Evolutionary conservation across 2,797 vertebrate species (phyloP).

Genomic region (Esox masquinongy): DNA sequence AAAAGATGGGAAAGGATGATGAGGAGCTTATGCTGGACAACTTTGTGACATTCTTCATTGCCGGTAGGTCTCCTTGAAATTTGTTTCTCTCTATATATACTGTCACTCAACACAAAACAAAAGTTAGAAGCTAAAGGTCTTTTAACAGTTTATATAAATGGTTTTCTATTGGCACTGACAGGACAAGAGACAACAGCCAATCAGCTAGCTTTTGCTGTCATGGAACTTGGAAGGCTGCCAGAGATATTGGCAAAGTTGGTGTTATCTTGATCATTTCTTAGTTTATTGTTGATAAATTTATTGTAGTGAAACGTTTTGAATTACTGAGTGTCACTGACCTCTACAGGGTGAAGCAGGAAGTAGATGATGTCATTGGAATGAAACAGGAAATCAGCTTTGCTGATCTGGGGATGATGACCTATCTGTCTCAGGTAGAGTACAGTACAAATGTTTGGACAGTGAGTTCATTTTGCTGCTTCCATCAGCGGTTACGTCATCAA

Average conservation of each 20-base stretch:
- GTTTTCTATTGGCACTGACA: constrained; percentile 39
- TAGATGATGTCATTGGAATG: constrained; percentile 88
- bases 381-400: constrained; percentile 84
- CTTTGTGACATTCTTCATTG: constrained; percentile 90
- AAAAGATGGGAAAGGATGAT: constrained; percentile 75
- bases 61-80: constrained; percentile 73
- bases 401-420: constrained; percentile 83
- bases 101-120: background rate
- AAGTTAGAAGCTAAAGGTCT: no score
- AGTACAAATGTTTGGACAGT: no score
- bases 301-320: background rate
- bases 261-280: background rate
- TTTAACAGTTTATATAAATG: no score
- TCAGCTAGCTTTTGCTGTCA: constrained; percentile 84
- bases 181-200: constrained; percentile 92
- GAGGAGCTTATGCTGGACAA: constrained; percentile 87
- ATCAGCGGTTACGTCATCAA: no score
- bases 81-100: background rate
- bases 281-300: background rate
- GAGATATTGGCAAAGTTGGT: constrained; percentile 82
- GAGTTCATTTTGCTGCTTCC: no score
- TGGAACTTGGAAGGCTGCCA: constrained; percentile 85
- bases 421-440: constrained; percentile 83
- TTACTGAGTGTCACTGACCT: constrained; percentile 6
- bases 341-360: constrained; percentile 80